A percentile compares a stretch with the other conserved stretches of the same genome.
phyloP scores from a whole-genome alignment of 2,113 vertebrate species.

The Elephas maximus region DNA sequence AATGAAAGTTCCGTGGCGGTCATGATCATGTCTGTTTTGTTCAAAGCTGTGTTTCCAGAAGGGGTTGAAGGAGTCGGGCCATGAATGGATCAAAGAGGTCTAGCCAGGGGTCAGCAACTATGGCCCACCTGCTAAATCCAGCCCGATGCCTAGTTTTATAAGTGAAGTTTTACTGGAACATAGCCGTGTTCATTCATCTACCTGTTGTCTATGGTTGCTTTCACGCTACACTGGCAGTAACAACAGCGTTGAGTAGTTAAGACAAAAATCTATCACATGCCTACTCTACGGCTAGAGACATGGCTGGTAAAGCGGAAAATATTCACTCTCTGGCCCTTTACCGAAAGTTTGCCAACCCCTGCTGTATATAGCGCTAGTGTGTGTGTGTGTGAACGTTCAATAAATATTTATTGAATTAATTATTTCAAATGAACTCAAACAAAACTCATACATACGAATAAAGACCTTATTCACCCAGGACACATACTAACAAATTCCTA shows the following conservation, averaged over 20 bases:
- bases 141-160: neutral
- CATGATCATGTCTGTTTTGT: neutral
- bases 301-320: neutral
- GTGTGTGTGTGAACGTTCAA: neutral
- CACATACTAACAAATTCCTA: neutral
- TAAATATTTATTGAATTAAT: neutral
- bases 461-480: conserved; percentile 22
- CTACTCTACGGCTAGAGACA: neutral
- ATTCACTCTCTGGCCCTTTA: neutral
- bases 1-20: neutral
- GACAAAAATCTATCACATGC: neutral
- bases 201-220: neutral
- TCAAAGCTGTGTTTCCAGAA: neutral
- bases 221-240: neutral
- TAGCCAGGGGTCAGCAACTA: neutral
- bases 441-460: conserved; percentile 4
- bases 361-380: neutral
- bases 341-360: neutral
- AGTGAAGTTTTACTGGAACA: neutral
- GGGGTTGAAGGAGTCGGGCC: neutral
- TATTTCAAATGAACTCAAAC: conserved; percentile 52
- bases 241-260: neutral
- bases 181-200: neutral
- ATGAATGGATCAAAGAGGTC: neutral
- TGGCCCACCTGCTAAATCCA: neutral